phyloP scores from a whole-genome alignment of 2,888 invertebrate species.

The Macrosiphum euphorbiae region DNA sequence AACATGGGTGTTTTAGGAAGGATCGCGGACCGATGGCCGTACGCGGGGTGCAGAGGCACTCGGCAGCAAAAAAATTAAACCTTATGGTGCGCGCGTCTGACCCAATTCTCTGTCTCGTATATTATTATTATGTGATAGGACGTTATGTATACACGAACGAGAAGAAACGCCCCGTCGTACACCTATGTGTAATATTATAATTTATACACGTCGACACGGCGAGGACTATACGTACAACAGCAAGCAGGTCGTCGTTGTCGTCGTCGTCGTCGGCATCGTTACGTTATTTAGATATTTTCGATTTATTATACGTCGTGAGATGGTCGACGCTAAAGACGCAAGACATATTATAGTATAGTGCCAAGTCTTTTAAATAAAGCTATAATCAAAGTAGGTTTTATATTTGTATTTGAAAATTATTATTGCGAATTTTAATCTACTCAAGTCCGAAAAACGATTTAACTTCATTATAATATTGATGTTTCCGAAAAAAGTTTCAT shows the following conservation, averaged over 20 bases:
- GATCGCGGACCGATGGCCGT: not conserved
- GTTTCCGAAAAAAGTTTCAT: not conserved
- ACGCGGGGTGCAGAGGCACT: constrained; percentile 4
- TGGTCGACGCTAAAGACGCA: not conserved
- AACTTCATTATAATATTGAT: not conserved
- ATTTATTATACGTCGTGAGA: not conserved
- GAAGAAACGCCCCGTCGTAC: constrained; percentile 38
- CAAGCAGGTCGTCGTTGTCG: not conserved
- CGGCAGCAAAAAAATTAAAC: not conserved
- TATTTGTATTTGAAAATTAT: not conserved
- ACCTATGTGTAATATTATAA: not conserved
- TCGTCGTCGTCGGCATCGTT: not conserved
- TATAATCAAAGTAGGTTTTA: not conserved
- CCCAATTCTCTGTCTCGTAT: constrained; percentile 38
- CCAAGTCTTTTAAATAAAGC: not conserved
- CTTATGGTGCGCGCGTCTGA: constrained; percentile 27
- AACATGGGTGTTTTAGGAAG: constrained; percentile 11
- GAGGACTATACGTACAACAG: not conserved
- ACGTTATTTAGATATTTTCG: not conserved
- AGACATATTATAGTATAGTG: not conserved
- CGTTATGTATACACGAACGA: not conserved
- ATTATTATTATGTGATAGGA: constrained; percentile 1
- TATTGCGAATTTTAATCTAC: not conserved
- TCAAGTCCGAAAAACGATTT: not conserved
- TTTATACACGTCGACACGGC: not conserved